These are phyloP conservation scores for Sinotaia quadrata DNA, from an alignment of 2,888 invertebrate species.

Conservation along the genomic window DNA sequence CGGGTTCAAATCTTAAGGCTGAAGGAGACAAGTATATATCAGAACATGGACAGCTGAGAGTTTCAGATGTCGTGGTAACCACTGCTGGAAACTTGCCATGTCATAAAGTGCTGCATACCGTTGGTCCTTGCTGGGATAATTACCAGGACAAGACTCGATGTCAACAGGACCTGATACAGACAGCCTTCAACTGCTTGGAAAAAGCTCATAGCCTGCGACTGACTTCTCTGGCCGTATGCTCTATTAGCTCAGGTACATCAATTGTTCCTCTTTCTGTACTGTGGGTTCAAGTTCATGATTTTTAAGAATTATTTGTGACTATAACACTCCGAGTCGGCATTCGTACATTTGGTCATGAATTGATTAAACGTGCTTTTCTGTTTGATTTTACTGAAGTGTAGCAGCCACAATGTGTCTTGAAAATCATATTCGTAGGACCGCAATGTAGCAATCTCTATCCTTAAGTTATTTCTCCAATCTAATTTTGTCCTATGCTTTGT, in stretches of 20 bases:
- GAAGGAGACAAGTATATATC: conserved; percentile 20
- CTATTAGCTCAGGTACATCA: conserved; percentile 13
- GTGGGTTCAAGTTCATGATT: too few relatives aligned
- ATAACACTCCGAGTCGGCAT: too few relatives aligned
- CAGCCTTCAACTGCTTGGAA: conserved; percentile 11
- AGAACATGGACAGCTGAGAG: conserved; percentile 8
- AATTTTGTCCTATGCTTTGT: too few relatives aligned
- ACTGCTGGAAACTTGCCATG: conserved; percentile 27
- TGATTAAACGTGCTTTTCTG: too few relatives aligned
- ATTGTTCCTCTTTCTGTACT: too few relatives aligned
- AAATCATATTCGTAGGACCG: too few relatives aligned
- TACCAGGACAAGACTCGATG: conserved; percentile 25
- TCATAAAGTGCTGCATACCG: conserved; percentile 31
- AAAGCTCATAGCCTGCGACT: neutral
- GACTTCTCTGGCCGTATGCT: neutral
- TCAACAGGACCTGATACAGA: neutral
- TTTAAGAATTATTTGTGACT: too few relatives aligned
- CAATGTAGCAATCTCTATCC: too few relatives aligned
- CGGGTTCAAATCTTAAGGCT: conserved; percentile 12
- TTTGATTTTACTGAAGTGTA: too few relatives aligned
- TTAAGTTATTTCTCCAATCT: too few relatives aligned
- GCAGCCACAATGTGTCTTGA: too few relatives aligned
- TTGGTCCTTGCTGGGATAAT: conserved; percentile 29
- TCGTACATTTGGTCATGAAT: too few relatives aligned
- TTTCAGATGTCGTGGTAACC: conserved; percentile 25